Evolutionary conservation across 64 coral and sea anemone species (phyloP), one percentile per base, ranked within the genome.

Genomic region (Porites lutea): DNA sequence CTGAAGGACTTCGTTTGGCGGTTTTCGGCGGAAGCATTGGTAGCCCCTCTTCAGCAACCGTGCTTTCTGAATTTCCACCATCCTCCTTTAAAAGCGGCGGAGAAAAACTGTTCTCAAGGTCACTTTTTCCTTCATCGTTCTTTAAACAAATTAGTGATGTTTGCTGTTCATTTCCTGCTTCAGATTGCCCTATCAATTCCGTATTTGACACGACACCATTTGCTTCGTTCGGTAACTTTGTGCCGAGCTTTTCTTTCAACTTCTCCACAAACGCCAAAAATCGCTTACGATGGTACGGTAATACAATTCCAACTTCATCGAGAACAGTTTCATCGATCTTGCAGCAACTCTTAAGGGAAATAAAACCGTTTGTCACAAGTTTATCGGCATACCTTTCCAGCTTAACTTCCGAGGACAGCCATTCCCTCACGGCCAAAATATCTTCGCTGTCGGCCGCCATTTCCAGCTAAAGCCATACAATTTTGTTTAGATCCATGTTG

Each of bases 321-420:
- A 97, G 86, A 3, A 83, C 88, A 74, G 43, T 65, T 52, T 97
- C 95, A n/a, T 82, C 50, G 5, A 97, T 70, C 44, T 87, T 78
- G 44, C 90, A 87, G 65, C 91, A 93, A 4, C 72, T 66, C 61
- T 71, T 75, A 20, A 97, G 77, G 60, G 95, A 94, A 5, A 21
- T 74, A 80, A 83, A 97, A 13, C 95, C 95, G 86, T 94, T 88
- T 52, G 91, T 75, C 53, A 88, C 74, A 50, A 97, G 93, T 79
- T 97, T 97, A 62, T 97, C 95, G 55, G 93, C 93, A 84, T 97
- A 97, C 70, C 95, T 77, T 69, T 97, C 92, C 11, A 97, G 80
- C 53, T 94, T 93, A n/a, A 97, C 95, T 59, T 97, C 95, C 62
- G 79, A 75, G 5, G 71, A 52, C 15, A 97, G 51, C 95, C 95